phyloP scores from a whole-genome alignment of 2,113 vertebrate genomes.

The Melospiza melodia region DNA sequence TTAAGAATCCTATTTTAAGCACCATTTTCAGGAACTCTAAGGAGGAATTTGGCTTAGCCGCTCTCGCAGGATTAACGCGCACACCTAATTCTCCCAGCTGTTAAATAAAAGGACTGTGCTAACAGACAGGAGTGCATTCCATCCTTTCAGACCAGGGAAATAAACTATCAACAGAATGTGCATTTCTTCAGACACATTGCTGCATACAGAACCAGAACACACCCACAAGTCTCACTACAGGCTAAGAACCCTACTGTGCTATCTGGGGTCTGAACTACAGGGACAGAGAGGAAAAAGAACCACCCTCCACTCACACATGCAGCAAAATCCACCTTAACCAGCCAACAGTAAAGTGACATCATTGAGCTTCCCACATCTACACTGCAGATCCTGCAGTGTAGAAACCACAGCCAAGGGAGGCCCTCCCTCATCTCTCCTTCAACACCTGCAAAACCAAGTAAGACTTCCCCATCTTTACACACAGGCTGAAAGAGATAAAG shows the following conservation, averaged over 20 bases:
- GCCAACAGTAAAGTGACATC: not conserved
- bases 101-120: not conserved
- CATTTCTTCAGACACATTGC: not conserved
- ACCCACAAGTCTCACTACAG: not conserved
- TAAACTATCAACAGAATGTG: not conserved
- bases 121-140: not conserved
- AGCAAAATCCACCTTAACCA: not conserved
- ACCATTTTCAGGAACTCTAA: not conserved
- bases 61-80: not conserved
- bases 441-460: not conserved
- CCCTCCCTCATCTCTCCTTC: not conserved
- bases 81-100: not conserved
- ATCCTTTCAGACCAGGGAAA: not conserved
- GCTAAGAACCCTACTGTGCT: not conserved
- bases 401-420: not conserved
- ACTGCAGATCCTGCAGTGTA: not conserved
- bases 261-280: not conserved
- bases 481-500: not conserved
- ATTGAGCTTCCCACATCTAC: not conserved
- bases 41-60: not conserved
- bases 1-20: constrained; percentile 22
- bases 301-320: accelerated
- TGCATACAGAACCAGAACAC: not conserved
- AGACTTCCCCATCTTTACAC: not conserved
- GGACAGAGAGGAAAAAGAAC: not conserved